Conservation (phyloP, 1,140 invertebrate species). For the Macrosteles quadrilineatus region DNA sequence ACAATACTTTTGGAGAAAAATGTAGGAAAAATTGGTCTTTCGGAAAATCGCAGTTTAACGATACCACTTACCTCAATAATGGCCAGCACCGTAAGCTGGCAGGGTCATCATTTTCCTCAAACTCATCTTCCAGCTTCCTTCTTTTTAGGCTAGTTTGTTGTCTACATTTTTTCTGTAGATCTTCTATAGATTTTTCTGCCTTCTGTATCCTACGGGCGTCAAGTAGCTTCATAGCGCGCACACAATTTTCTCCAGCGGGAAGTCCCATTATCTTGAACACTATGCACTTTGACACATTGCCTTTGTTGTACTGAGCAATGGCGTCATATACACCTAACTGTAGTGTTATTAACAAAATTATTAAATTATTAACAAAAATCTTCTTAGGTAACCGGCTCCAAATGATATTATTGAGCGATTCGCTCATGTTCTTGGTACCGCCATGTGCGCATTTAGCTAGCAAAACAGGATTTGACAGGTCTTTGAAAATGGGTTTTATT, state of each 20-base stretch:
- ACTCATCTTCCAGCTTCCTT: not conserved
- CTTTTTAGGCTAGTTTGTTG: not conserved
- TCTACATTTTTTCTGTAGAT: conserved; percentile 11
- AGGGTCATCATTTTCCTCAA: not conserved
- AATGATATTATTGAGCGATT: conserved; percentile 10
- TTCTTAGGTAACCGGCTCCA: conserved; percentile 8
- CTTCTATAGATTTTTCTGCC: conserved; percentile 3
- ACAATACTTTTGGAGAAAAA: not conserved
- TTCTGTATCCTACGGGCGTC: not conserved
- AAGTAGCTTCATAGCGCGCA: not conserved
- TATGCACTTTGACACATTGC: conserved; percentile 10
- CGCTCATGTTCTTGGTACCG: not conserved
- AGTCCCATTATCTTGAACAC: conserved; percentile 7
- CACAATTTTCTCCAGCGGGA: not conserved
- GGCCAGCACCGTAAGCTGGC: not conserved
- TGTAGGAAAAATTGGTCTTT: not conserved
- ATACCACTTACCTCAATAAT: not conserved
- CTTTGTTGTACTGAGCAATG: conserved; percentile 27
- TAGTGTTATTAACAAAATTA: conserved; percentile 7
- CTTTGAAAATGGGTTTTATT: not conserved
- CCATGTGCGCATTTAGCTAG: not conserved
- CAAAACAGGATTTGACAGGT: not conserved
- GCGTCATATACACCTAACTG: conserved; percentile 27
- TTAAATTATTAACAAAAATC: too few relatives aligned
- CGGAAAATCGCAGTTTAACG: not conserved